Evolutionary conservation across 2,113 vertebrate species (phyloP), one percentile per base, ranked within the genome.

Genomic region (Bostrychus sinensis): DNA sequence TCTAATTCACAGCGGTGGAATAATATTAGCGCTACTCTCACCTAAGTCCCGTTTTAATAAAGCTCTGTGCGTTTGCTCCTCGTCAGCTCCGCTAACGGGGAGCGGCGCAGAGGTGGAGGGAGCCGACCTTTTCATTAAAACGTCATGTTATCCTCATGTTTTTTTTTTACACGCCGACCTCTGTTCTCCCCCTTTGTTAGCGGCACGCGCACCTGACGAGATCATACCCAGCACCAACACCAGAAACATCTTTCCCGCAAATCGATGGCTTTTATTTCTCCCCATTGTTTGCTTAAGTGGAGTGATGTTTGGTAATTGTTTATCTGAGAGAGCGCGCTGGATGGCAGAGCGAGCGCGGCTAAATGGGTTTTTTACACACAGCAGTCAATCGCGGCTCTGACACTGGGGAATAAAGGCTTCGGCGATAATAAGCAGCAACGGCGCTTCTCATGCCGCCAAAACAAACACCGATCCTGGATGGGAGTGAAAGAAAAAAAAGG

Each of bases 261-360:
- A 76, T 62, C 57, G 41, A 5, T 48, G 32, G 22, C 59, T 75
- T 78, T 78, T 61, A 67, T 78, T 64, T 41, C 51, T 26, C 23
- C 50, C 56, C 60, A 22, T 48, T 25, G 61, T 74, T 65, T 62
- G 61, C 63, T 54, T 30, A 48, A 72, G 57, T 66, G 78, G 75
- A 63, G 58, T 59, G 74, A 59, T 42, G 64, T 56, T 37, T 46
- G 7, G 58, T 84, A 78, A 84, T 61, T 72, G 72, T 66, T 78
- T 51, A 65, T 72, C 77, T 75, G 61, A 55, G 60, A 50, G 25
- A n/a, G n/a, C n/a, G n/a, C 28, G 66, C 68, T 66, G 7, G 0
- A 14, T 69, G 76, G 37, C 59, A 45, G 50, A 43, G 48, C 53
- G 48, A 71, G 34, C 37, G 56, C 70, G 12, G 37, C 50, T 87